phyloP scores from a whole-genome alignment of 2,797 vertebrate species.

The Sardinella longiceps region DNA sequence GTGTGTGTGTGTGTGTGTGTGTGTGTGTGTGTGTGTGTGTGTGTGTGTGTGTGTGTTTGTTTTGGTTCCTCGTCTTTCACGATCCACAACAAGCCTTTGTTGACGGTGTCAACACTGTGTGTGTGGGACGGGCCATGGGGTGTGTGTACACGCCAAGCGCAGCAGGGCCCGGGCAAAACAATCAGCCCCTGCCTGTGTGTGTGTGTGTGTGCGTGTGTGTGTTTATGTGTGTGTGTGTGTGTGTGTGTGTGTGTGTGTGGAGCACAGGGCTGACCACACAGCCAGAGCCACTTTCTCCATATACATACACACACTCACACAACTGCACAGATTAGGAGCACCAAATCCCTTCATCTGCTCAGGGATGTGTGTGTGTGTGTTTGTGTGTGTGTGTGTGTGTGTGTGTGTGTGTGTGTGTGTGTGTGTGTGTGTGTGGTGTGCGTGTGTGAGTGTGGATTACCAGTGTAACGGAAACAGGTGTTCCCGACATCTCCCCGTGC shows the following conservation, averaged over 20 bases:
- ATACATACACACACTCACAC: conserved; percentile 12
- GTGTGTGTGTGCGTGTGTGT: neutral
- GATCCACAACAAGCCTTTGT: conserved; percentile 59
- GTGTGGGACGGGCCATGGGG: conserved; percentile 36
- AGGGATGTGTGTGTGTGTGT: conserved; percentile 7
- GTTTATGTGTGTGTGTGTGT: too few relatives aligned
- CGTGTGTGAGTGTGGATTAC: conserved; percentile 28
- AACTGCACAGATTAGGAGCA: conserved; percentile 49
- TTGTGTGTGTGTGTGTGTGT: neutral
- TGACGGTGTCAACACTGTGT: conserved; percentile 68
- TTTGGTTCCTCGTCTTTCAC: conserved; percentile 35
- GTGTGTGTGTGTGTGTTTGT: too few relatives aligned
- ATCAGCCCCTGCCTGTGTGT: conserved; percentile 30
- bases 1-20: too few relatives aligned
- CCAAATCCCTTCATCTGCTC: conserved; percentile 46
- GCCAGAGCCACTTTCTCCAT: conserved; percentile 4
- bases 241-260: neutral
- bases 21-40: too few relatives aligned
- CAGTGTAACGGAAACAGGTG: conserved; percentile 46
- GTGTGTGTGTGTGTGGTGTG: neutral
- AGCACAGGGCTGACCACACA: too few relatives aligned
- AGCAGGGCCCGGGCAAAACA: conserved; percentile 56
- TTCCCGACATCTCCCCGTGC: conserved; percentile 41
- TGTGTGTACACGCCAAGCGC: conserved; percentile 67
- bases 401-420: neutral